Percentiles rank a stretch among this genome's conserved stretches.
Evolutionary conservation across 1,140 invertebrate species (phyloP).

Genomic region (Trichomalopsis sarcophagae): DNA sequence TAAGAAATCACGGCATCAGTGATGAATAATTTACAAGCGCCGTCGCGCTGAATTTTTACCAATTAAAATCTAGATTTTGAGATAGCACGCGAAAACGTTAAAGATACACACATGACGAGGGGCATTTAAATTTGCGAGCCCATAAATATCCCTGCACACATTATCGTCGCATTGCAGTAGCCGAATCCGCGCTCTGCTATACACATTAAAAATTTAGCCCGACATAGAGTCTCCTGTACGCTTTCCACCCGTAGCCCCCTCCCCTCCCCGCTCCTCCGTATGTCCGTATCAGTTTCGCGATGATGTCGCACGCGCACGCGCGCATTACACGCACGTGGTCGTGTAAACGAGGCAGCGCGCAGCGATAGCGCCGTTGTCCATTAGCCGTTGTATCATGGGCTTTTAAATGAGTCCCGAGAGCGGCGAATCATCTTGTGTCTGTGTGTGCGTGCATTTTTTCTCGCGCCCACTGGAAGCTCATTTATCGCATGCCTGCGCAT

Average conservation of each 20-base stretch:
- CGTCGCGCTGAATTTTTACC: background rate
- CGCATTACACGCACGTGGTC: slow-evolving; percentile 2
- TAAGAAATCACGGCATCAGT: background rate
- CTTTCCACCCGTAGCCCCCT: background rate
- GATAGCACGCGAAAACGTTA: background rate
- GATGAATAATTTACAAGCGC: background rate
- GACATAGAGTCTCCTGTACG: background rate
- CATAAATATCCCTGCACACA: background rate
- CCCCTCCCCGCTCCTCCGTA: no score
- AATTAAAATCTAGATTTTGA: background rate
- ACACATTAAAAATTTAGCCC: background rate
- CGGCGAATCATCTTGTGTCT: background rate
- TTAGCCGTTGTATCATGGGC: background rate
- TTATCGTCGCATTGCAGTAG: background rate
- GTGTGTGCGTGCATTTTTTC: background rate
- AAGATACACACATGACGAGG: background rate
- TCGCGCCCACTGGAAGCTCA: background rate
- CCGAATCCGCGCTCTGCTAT: background rate
- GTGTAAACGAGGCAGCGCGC: background rate
- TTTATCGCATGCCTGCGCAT: background rate
- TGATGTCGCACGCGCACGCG: background rate
- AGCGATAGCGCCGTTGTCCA: background rate
- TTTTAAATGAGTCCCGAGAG: background rate
- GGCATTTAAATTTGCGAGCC: background rate
- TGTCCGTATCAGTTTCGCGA: background rate